Percentiles rank a stretch among this genome's conserved stretches.
Evolutionary conservation across 2,888 invertebrate genomes (phyloP).

Genomic region (Diaphora mendica): DNA sequence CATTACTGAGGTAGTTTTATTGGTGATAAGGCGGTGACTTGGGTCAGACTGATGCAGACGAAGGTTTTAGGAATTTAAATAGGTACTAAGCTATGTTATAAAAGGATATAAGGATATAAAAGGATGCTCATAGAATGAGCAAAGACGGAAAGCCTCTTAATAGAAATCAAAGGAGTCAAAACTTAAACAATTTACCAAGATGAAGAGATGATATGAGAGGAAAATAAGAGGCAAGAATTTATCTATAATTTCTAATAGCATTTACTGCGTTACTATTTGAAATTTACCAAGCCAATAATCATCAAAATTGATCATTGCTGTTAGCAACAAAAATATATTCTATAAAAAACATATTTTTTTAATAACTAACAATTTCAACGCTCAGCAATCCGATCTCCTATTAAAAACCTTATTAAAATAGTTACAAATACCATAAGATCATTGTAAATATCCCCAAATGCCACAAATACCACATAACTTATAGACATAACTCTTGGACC

Average conservation of each 20-base stretch:
- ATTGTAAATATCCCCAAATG: constrained; percentile 52
- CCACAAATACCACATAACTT: constrained; percentile 53
- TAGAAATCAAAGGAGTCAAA: no score
- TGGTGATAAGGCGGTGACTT: not conserved
- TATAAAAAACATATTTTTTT: not conserved
- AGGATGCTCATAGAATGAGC: not conserved
- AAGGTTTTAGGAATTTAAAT: not conserved
- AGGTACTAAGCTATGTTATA: not conserved
- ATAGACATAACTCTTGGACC: constrained; percentile 55
- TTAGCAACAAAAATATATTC: not conserved
- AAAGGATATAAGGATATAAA: not conserved
- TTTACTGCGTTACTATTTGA: no score
- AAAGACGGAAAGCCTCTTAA: not conserved
- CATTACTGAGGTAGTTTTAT: not conserved
- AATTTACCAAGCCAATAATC: constrained; percentile 1
- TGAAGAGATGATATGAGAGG: not conserved
- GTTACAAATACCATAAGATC: constrained; percentile 43
- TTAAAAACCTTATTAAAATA: constrained; percentile 43
- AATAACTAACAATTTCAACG: not conserved
- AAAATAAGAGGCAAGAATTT: not conserved
- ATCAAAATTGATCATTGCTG: not conserved
- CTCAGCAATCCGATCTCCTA: not conserved
- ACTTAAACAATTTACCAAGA: not conserved
- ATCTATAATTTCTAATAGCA: no score
- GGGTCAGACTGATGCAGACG: not conserved